A percentile compares a stretch with the other conserved stretches of the same genome.
phyloP scores from a whole-genome alignment of 2,113 vertebrate species.

The Oncorhynchus keta region DNA sequence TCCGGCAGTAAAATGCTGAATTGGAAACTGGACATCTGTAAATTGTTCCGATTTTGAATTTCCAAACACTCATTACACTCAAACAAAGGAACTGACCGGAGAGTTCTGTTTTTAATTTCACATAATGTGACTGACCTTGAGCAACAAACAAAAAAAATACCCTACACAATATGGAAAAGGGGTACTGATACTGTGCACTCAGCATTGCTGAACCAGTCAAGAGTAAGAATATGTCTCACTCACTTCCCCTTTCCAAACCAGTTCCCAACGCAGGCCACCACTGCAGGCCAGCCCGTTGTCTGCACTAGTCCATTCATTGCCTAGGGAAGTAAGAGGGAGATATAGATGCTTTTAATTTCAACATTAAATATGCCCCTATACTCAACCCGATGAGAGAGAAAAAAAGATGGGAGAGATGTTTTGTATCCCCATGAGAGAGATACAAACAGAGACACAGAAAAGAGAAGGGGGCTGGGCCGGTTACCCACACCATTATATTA shows the following conservation, averaged over 20 bases:
- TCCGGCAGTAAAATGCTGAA: background rate
- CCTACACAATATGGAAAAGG: background rate
- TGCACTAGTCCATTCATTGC: constrained; percentile 89
- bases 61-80: background rate
- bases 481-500: background rate
- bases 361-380: background rate
- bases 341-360: background rate
- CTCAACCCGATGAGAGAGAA: background rate
- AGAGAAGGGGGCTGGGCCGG: background rate
- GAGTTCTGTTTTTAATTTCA: background rate
- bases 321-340: constrained; percentile 57
- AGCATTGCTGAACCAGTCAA: constrained; percentile 20
- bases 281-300: constrained; percentile 94
- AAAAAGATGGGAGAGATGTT: background rate
- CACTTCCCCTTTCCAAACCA: constrained; percentile 99
- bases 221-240: constrained; percentile 60
- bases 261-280: constrained; percentile 92
- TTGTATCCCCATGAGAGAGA: constrained; percentile 1
- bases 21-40: background rate
- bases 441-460: background rate
- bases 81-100: background rate
- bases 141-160: too few species aligned
- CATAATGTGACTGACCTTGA: background rate
- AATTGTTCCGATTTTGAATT: background rate
- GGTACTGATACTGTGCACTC: constrained; percentile 5